Base-by-base conservation (phyloP, 1,140 invertebrate species). In the Rhizoglyphus robini region DNA sequence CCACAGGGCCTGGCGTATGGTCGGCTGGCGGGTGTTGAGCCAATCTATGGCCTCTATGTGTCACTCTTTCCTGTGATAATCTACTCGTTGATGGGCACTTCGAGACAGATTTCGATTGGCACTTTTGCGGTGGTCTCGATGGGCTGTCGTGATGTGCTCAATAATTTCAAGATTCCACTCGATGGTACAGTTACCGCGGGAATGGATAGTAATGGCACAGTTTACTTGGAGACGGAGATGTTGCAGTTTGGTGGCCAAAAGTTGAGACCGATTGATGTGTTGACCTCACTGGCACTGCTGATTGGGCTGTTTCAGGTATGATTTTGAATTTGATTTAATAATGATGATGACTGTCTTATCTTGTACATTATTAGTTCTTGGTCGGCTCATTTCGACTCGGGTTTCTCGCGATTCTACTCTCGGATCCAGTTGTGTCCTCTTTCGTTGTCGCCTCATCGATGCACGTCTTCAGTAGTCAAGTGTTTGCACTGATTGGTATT, bases 1-100 rank as follows among this genome's bases (percentile, higher is more conserved):
- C 90, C 90, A 0, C 90, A 94, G 80, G 88, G 90, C 65, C 88
- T 94, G 85, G 89, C 89, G 0, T 96, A 96, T 77, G 88, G 88
- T 5, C 76, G 95, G 60, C 74, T 96, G 51, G 89, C 87, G 0
- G 86, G 86, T 67, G 84, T 94, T 1, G 85, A 87, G 0, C 87
- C 93, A 0, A 86, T 94, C 32, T 83, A 86, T 63, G 94, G 93
- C 3, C 82, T 96, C 3, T 96, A 96, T 75, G 93, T 93, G 82
- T 90, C 90, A 0, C 89, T 96, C 70, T 94, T 96, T 77, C 90
- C 92, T 3, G 85, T 90, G 0, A 74, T 96, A 0, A 79, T 94
- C 3, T 97, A 97, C 74, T 82, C 88, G 60, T 76, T 96, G 49
- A 82, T 96, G 61, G 92, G 91, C 30, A 95, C 92, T 3, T 96